These are phyloP conservation scores for Yasuhikotakia modesta DNA, from an alignment of 2,797 vertebrate species.

Conservation along the genomic window DNA sequence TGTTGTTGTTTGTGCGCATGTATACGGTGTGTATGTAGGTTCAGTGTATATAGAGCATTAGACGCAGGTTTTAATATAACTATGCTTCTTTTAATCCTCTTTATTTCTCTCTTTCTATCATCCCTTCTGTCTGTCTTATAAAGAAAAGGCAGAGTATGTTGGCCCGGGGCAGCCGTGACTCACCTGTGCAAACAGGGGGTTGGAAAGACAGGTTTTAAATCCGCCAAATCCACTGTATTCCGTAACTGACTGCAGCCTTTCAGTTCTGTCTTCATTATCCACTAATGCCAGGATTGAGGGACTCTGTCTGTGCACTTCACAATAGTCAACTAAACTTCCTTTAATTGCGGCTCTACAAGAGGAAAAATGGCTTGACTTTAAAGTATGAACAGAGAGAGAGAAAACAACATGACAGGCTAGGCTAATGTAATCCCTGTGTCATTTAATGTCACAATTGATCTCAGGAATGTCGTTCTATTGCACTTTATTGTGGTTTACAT, in stretches of 20 bases:
- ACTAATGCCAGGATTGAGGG: constrained; percentile 10
- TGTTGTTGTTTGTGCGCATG: neutral
- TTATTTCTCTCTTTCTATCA: constrained; percentile 23
- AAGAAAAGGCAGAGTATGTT: constrained; percentile 27
- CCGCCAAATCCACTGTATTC: constrained; percentile 51
- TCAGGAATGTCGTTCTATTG: constrained; percentile 1
- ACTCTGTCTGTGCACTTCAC: constrained; percentile 1
- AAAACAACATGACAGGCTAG: constrained; percentile 21
- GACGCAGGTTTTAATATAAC: neutral
- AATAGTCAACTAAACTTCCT: constrained; percentile 3
- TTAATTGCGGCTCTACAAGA: constrained; percentile 1
- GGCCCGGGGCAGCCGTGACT: constrained; percentile 56
- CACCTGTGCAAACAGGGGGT: constrained; percentile 65
- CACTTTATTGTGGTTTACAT: neutral
- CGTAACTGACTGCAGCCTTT: constrained; percentile 23
- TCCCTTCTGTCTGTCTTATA: neutral
- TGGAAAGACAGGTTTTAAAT: constrained; percentile 64
- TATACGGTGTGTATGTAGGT: neutral
- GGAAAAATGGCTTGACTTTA: neutral
- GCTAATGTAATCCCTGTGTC: constrained; percentile 9
- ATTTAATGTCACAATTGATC: neutral
- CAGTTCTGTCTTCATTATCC: constrained; percentile 5
- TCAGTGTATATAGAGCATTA: neutral
- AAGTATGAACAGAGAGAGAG: neutral
- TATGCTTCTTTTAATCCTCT: neutral